A percentile compares a stretch with the other conserved stretches of the same genome.
phyloP scores from a whole-genome alignment of 2,113 vertebrate genomes.

The Mustelus asterias region DNA sequence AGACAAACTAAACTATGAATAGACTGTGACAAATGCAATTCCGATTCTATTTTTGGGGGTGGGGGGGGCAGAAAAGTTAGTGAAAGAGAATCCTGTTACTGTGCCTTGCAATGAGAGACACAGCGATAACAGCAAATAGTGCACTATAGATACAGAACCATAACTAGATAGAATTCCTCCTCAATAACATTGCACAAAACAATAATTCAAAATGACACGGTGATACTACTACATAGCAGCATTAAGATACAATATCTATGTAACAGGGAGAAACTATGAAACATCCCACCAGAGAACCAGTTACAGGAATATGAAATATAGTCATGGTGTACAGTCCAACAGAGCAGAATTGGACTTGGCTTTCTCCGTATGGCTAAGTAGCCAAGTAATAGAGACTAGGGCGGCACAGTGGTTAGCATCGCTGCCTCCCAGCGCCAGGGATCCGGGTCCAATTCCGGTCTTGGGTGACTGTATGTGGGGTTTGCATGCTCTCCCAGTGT shows the following conservation, averaged over 20 bases:
- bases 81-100: background rate
- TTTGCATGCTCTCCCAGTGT: too few species aligned
- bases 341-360: background rate
- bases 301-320: background rate
- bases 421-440: too few species aligned
- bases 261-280: background rate
- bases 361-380: background rate
- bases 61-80: background rate
- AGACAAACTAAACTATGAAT: constrained; percentile 13
- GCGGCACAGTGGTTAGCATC: too few species aligned
- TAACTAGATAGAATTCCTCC: background rate
- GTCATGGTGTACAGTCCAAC: background rate
- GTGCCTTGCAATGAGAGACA: background rate
- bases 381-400: background rate
- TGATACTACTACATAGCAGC: background rate
- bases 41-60: background rate
- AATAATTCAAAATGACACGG: background rate
- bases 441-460: too few species aligned
- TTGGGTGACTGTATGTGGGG: too few species aligned
- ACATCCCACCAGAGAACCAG: background rate
- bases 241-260: background rate
- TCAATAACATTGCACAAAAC: background rate
- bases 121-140: background rate
- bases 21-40: constrained; percentile 27
- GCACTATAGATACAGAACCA: background rate